These are phyloP conservation scores for Pachyrhynchus sulphureomaculatus DNA, from an alignment of 1,140 invertebrate genomes.

Conservation along the genomic window DNA sequence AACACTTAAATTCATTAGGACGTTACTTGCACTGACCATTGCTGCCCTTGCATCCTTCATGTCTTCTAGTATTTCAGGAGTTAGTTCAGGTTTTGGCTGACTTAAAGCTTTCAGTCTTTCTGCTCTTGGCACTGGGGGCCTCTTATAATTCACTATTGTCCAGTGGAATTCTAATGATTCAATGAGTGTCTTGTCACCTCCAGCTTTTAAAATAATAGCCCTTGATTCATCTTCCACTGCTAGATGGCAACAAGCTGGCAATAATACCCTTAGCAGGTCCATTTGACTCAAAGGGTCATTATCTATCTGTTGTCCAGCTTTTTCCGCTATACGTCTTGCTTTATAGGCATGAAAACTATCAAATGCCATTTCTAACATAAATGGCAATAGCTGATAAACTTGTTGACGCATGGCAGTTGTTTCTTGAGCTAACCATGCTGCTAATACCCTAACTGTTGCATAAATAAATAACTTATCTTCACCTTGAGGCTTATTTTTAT, in stretches of 20 bases:
- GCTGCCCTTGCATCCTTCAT: constrained; percentile 80
- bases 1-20: constrained; percentile 90
- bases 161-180: constrained; percentile 82
- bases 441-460: constrained; percentile 79
- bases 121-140: constrained; percentile 74
- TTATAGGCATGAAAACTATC: constrained; percentile 76
- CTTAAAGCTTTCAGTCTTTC: constrained; percentile 72
- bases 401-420: constrained; percentile 84
- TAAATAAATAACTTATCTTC: constrained; percentile 74
- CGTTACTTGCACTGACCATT: constrained; percentile 85
- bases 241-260: constrained; percentile 87
- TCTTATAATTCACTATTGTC: constrained; percentile 83
- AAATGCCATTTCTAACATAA: constrained; percentile 75
- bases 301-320: constrained; percentile 57
- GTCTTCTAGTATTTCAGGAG: constrained; percentile 70
- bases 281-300: constrained; percentile 63
- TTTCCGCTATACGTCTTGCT: constrained; percentile 63
- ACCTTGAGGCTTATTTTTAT: constrained; percentile 64
- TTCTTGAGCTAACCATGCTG: constrained; percentile 89
- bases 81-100: constrained; percentile 72
- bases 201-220: constrained; percentile 74
- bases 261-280: constrained; percentile 77
- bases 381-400: constrained; percentile 76
- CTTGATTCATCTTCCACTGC: constrained; percentile 85
- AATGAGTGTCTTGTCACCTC: constrained; percentile 77